Percentiles rank a stretch among this genome's conserved stretches.
phyloP scores from a whole-genome alignment of 2,113 vertebrate genomes.

The Menidia beryllina region DNA sequence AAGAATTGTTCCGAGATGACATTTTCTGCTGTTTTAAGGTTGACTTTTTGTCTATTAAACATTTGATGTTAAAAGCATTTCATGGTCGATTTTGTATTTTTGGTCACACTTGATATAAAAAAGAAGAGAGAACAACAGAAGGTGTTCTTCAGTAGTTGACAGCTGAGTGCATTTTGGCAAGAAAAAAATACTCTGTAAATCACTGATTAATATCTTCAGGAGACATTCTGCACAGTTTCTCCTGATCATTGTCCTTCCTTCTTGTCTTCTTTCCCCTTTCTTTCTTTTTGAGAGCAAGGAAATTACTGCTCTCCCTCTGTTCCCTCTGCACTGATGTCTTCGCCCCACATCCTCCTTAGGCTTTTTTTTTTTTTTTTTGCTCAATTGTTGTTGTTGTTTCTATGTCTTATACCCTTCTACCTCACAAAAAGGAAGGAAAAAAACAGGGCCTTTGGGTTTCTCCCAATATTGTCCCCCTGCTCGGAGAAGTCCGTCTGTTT shows the following conservation, averaged over 20 bases:
- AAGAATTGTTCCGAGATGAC: slow-evolving; percentile 4
- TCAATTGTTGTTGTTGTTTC: slow-evolving; percentile 58
- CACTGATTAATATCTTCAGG: slow-evolving; percentile 39
- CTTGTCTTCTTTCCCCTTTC: background rate
- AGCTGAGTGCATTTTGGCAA: slow-evolving; percentile 2
- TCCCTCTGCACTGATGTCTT: slow-evolving; percentile 30
- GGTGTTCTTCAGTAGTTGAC: slow-evolving; percentile 11
- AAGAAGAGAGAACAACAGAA: slow-evolving; percentile 3
- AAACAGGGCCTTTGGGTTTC: slow-evolving; percentile 56
- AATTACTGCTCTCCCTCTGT: slow-evolving; percentile 23
- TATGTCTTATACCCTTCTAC: slow-evolving; percentile 31
- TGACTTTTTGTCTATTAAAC: slow-evolving; percentile 1
- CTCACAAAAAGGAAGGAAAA: slow-evolving; percentile 48
- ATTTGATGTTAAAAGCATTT: slow-evolving; percentile 12
- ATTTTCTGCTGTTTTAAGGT: background rate
- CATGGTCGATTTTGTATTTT: slow-evolving; percentile 8
- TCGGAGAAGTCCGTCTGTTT: slow-evolving; percentile 63
- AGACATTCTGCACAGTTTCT: background rate
- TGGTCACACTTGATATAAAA: background rate
- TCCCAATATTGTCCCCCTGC: slow-evolving; percentile 46
- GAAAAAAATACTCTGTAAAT: slow-evolving; percentile 16
- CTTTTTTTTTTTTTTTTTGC: slow-evolving; percentile 55
- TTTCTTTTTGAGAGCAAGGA: slow-evolving; percentile 31
- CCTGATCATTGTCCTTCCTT: slow-evolving; percentile 11
- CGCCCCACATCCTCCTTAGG: slow-evolving; percentile 28